Conservation (phyloP, 1,140 invertebrate species). For the Drosophila nebulosa region DNA sequence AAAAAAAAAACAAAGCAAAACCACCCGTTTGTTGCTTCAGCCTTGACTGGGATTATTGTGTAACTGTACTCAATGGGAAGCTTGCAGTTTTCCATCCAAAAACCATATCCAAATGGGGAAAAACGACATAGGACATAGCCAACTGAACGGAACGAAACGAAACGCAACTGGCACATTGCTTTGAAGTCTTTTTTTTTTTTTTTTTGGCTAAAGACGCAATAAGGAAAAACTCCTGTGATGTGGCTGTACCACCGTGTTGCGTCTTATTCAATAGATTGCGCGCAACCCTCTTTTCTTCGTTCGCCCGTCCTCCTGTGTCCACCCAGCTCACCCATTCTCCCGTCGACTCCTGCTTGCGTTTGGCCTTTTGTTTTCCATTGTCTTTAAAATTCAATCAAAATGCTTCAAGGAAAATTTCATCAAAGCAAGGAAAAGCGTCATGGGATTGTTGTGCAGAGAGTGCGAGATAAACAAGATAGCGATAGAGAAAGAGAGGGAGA, state of each 20-base stretch:
- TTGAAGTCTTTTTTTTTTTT: slow-evolving; percentile 24
- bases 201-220: slow-evolving; percentile 55
- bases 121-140: background rate
- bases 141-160: slow-evolving; percentile 20
- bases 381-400: slow-evolving; percentile 60
- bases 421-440: slow-evolving; percentile 31
- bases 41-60: slow-evolving; percentile 7
- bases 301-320: slow-evolving; percentile 17
- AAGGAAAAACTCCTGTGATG: slow-evolving; percentile 49
- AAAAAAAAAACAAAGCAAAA: slow-evolving; percentile 1
- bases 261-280: slow-evolving; percentile 28
- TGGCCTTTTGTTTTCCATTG: slow-evolving; percentile 25
- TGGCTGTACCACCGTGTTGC: slow-evolving; percentile 14
- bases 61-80: slow-evolving; percentile 40
- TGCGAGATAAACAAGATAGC: background rate
- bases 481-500: background rate
- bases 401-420: slow-evolving; percentile 22
- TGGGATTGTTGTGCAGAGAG: slow-evolving; percentile 1
- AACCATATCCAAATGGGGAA: background rate
- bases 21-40: slow-evolving; percentile 30
- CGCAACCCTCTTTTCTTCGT: slow-evolving; percentile 51
- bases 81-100: slow-evolving; percentile 62
- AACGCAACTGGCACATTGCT: slow-evolving; percentile 30
- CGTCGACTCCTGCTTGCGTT: background rate
- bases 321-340: background rate